Base-by-base conservation (phyloP, 2,113 vertebrate genomes). In the Cyanoliseus patagonus region DNA sequence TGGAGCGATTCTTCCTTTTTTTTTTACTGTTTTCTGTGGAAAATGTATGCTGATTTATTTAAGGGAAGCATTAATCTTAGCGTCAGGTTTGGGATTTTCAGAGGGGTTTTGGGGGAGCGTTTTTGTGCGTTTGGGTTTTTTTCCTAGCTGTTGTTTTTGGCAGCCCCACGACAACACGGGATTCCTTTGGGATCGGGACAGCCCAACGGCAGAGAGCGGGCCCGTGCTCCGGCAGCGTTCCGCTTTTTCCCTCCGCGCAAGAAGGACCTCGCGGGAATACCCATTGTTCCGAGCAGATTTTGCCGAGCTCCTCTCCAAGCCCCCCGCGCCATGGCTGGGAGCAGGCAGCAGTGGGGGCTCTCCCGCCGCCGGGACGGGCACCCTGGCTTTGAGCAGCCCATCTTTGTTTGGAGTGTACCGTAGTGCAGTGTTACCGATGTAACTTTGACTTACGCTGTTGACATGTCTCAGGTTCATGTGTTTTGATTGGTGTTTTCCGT, bases 381-480 rank as follows among this genome's bases (percentile, higher is more conserved):
- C 78, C 92, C 97, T 88, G 93, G 95, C 55, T 92, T 35, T 27
- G 96, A 94, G 94, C 95, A 92, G 91, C 97, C 97, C 97, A 92
- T 97, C 82, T 93, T 98, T 97, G 98, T 98, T 97, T 92, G 97
- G 92, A 95, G 97, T 98, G 98, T 98, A 97, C 97, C 97, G 98
- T 98, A 97, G 98, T 98, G 98, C 98, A 85, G 98, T 98, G 98
- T 98, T 97, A 97, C 98, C 97, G 91, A 98, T 97, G 98, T 98
- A 97, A 98, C 97, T 98, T 97, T 98, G 98, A 98, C 98, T 98
- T 98, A 98, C 95, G 51, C 95, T 98, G 98, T 98, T 97, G 98
- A 98, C 98, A 98, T 98, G 98, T 98, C 98, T 98, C 98, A 98
- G 98, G 98, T 98, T 97, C 98, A 98, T 98, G 98, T 98, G 98